Conservation (phyloP, 2,113 vertebrate genomes). For the Xyrauchen texanus region DNA sequence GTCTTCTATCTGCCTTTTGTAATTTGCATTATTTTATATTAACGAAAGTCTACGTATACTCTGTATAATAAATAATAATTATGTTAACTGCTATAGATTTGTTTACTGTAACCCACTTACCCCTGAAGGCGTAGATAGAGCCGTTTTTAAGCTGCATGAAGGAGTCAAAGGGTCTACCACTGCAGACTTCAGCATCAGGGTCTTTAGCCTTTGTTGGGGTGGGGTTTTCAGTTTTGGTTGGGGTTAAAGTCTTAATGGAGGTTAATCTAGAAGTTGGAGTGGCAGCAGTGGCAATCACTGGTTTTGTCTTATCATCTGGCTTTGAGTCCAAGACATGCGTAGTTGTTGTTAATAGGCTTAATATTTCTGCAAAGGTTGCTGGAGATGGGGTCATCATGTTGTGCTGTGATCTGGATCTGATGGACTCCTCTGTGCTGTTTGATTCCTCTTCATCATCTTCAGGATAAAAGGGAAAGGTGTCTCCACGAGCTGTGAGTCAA, state of each 20-base stretch:
- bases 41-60: not conserved
- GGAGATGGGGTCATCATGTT: not conserved
- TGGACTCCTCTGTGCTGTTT: slow-evolving; percentile 35
- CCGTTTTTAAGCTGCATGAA: slow-evolving; percentile 92
- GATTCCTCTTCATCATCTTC: slow-evolving; percentile 78
- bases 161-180: slow-evolving; percentile 82
- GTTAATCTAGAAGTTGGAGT: not conserved
- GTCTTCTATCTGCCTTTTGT: not conserved
- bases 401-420: not conserved
- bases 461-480: slow-evolving; percentile 79
- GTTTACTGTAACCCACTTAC: slow-evolving; percentile 65
- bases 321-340: not conserved
- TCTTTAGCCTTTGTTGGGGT: slow-evolving; percentile 51
- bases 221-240: not conserved
- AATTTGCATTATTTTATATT: not conserved
- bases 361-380: not conserved
- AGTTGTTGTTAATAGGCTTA: not conserved
- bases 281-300: not conserved
- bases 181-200: slow-evolving; percentile 77
- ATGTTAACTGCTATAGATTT: too few species aligned
- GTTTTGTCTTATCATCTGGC: not conserved
- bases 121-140: slow-evolving; percentile 90
- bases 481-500: slow-evolving; percentile 82
- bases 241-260: not conserved
- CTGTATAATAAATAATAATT: too few species aligned